phyloP scores from a whole-genome alignment of 2,113 vertebrate species.

The Psilopsiagon aymara region DNA sequence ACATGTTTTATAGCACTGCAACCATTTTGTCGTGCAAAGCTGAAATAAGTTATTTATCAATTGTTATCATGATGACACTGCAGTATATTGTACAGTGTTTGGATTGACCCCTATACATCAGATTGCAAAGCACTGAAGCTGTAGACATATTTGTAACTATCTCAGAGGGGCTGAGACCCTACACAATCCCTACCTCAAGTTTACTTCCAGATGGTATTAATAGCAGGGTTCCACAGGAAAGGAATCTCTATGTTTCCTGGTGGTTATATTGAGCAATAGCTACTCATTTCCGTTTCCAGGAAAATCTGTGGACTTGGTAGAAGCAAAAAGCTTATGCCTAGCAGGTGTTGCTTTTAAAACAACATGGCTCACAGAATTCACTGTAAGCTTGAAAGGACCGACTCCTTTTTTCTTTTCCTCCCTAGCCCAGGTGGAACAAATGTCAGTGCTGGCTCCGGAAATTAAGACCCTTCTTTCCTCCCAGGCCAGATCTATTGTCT shows the following conservation, averaged over 20 bases:
- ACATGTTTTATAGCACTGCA: background rate
- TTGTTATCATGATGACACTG: background rate
- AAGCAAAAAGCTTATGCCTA: background rate
- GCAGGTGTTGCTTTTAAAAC: conserved; percentile 1
- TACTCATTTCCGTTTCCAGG: background rate
- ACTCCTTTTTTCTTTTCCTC: background rate
- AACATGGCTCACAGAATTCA: background rate
- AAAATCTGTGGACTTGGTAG: background rate
- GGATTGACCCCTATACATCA: background rate
- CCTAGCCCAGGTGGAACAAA: background rate
- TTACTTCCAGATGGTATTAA: background rate
- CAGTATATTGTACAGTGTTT: background rate
- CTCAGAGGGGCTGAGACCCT: fast-evolving
- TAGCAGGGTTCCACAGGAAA: background rate
- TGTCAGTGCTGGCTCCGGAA: background rate
- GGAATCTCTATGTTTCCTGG: background rate
- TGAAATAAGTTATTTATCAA: background rate
- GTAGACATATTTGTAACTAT: background rate
- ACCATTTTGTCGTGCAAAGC: background rate
- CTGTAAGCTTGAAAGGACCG: background rate
- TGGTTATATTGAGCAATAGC: background rate
- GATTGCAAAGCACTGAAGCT: background rate
- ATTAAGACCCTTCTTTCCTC: background rate
- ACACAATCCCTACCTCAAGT: background rate
- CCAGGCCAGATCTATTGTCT: background rate